Percentiles rank a stretch among this genome's conserved stretches.
These are phyloP conservation scores for Riptortus pedestris DNA, from an alignment of 1,140 invertebrate species.

Conservation along the genomic window DNA sequence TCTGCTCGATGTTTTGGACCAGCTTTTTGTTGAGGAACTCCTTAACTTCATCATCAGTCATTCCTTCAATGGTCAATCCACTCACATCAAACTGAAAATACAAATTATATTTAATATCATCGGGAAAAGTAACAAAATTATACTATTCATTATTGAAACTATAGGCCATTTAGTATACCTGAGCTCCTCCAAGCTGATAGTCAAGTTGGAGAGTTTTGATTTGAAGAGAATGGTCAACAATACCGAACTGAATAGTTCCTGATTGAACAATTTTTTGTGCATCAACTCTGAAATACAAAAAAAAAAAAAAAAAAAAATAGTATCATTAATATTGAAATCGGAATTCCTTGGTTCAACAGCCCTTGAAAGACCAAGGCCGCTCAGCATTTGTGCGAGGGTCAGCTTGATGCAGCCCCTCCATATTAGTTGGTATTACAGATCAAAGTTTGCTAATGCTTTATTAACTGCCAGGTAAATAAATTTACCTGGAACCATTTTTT, in stretches of 20 bases:
- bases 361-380: no score
- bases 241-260: neutral
- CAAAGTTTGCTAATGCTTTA: no score
- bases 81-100: slow-evolving; percentile 2
- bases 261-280: neutral
- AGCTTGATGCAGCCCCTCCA: no score
- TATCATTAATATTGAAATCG: no score
- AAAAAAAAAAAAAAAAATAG: no score
- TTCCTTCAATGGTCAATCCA: slow-evolving; percentile 5
- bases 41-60: slow-evolving; percentile 14
- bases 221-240: slow-evolving; percentile 11
- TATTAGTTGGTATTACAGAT: no score
- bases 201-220: neutral
- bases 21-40: slow-evolving; percentile 9
- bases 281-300: slow-evolving; percentile 16
- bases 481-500: no score
- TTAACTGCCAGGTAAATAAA: no score
- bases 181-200: neutral
- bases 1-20: slow-evolving; percentile 4
- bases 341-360: no score
- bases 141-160: neutral
- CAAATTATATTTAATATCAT: neutral
- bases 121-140: neutral
- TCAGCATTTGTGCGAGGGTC: no score
- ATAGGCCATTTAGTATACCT: neutral